phyloP scores from a whole-genome alignment of 2,797 vertebrate species.

The Diceros bicornis region DNA sequence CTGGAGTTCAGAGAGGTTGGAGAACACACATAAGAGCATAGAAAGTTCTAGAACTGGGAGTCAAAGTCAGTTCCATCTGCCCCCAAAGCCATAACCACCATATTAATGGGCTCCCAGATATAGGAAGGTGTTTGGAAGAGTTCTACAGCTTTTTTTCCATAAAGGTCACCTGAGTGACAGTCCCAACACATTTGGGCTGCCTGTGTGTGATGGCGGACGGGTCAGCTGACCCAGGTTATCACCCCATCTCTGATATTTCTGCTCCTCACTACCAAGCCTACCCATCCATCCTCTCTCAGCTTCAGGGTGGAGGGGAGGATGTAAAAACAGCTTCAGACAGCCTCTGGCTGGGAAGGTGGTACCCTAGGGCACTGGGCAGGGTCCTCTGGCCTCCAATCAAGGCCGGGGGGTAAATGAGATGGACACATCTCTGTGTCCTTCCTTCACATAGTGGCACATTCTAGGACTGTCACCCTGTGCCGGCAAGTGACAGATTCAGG shows the following conservation, averaged over 20 bases:
- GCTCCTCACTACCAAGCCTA: neutral
- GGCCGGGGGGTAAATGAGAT: neutral
- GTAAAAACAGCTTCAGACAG: neutral
- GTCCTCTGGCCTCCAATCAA: neutral
- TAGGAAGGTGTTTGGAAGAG: neutral
- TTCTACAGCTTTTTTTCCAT: fast-evolving
- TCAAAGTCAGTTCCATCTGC: neutral
- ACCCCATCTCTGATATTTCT: neutral
- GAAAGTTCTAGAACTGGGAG: constrained; percentile 6
- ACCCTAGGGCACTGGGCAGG: fast-evolving
- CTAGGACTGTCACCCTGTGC: neutral
- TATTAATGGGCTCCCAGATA: neutral
- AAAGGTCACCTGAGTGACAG: fast-evolving
- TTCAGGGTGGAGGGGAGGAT: too few relatives aligned
- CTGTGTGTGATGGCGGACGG: neutral
- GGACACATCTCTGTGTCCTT: neutral
- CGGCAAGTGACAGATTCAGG: neutral
- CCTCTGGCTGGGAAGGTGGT: neutral
- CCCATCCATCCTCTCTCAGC: neutral
- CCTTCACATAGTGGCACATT: neutral
- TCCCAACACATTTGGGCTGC: fast-evolving
- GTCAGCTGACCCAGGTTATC: neutral
- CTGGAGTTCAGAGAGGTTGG: neutral
- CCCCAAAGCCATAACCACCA: fast-evolving
- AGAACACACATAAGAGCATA: fast-evolving